Evolutionary conservation across 2,113 vertebrate species (phyloP).

Genomic region (Salvelinus alpinus): DNA sequence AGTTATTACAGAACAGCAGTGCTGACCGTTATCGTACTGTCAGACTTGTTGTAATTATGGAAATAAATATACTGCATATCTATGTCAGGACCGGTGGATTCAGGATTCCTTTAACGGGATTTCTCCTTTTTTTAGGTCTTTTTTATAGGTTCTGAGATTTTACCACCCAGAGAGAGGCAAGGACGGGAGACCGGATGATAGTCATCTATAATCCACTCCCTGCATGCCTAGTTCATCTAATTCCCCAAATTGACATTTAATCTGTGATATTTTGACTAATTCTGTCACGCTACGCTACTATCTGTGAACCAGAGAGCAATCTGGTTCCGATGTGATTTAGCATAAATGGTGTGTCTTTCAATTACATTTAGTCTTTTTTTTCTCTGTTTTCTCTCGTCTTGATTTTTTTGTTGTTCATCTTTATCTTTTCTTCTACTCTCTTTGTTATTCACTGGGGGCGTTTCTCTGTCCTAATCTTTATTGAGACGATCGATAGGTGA

Average conservation of each 20-base stretch:
- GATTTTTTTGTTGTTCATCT: background rate
- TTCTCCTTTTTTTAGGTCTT: too few relatives aligned
- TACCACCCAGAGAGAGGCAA: too few relatives aligned
- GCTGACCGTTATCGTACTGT: too few relatives aligned
- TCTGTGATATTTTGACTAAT: constrained; percentile 9
- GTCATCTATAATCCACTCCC: constrained; percentile 20
- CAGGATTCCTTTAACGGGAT: too few relatives aligned
- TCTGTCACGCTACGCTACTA: background rate
- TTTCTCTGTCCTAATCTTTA: background rate
- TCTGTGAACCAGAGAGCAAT: background rate
- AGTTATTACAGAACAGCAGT: too few relatives aligned
- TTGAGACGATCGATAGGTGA: constrained; percentile 20
- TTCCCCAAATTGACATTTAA: constrained; percentile 25
- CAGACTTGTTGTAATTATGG: too few relatives aligned
- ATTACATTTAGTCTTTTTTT: background rate
- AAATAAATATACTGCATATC: too few relatives aligned
- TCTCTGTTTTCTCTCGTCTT: background rate
- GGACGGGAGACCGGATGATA: too few relatives aligned
- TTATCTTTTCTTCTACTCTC: background rate
- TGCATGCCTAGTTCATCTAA: constrained; percentile 16
- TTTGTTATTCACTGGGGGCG: background rate
- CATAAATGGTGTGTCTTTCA: background rate
- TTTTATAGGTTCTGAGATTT: too few relatives aligned
- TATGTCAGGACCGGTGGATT: too few relatives aligned
- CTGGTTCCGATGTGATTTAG: background rate